Evolutionary conservation across 2,113 vertebrate genomes (phyloP).

Genomic region (Callocephalon fimbriatum): DNA sequence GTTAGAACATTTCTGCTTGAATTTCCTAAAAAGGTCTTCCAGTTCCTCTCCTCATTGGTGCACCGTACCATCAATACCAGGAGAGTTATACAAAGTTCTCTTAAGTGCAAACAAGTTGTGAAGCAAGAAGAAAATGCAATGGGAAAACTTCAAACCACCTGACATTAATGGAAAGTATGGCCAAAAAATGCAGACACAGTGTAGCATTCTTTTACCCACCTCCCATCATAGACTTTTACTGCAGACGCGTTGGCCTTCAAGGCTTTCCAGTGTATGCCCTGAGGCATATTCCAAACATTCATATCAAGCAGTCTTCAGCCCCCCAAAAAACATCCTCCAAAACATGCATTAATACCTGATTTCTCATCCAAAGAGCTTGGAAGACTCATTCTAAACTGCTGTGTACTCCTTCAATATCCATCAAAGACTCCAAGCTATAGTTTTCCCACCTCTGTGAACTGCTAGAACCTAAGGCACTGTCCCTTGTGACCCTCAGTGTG

Average conservation of each 20-base stretch:
- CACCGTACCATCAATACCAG: background rate
- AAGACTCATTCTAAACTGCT: background rate
- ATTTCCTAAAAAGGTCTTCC: background rate
- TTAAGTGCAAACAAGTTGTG: background rate
- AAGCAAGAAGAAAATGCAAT: background rate
- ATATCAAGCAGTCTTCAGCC: background rate
- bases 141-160: background rate
- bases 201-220: background rate
- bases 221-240: background rate
- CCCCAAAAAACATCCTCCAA: background rate
- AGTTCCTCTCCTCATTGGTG: background rate
- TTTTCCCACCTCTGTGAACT: background rate
- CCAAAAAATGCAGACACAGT: rapidly evolving
- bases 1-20: background rate
- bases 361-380: background rate
- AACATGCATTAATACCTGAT: background rate
- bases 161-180: background rate
- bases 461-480: background rate
- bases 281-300: background rate
- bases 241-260: background rate
- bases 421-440: background rate
- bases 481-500: background rate
- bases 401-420: background rate
- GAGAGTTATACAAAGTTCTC: background rate
- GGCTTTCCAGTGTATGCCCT: background rate